Base-by-base conservation (phyloP, 2,797 vertebrate genomes). In the Poecilia picta region DNA sequence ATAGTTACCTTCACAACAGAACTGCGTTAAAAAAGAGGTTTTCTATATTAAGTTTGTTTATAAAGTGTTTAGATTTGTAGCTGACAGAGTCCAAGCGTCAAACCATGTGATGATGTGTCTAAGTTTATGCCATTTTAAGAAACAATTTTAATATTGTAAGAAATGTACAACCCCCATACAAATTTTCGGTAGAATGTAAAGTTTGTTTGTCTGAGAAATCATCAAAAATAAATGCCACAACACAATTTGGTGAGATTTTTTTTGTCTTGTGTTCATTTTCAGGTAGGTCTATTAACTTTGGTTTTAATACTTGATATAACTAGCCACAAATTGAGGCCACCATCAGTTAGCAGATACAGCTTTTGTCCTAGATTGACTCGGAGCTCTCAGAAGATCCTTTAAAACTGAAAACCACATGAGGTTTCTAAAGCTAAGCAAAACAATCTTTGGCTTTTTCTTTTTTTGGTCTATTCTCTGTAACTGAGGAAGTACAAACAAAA, bases 401-500 rank as follows among this genome's bases (percentile, higher is more conserved):
- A 86, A 90, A 87, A 86, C 81, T 70, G 39, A 73, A 89, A 89
- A 85, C 88, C 81, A 84, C 81, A 89, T 77, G 72, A 72, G 87
- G 84, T 87, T 84, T 91, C 75, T 74, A 31, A 72, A 88, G 73
- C 85, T 81, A 83, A 68, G 80, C 91, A 78, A 51, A 92, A 91
- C 85, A 87, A 83, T 80, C 85, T 89, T 74, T 74, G 41, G 41
- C 88, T 57, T 57, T 31, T 15, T 59, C 3, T n/a, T 86, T 82
- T 76, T 23, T 23, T 51, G 16, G 74, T 85, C 75, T 84, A 68
- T 72, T 87, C 81, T 76, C 51, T 68, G 83, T 75, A 71, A 73
- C 83, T 53, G 81, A 90, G 92, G 90, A 93, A 94, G 92, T 93
- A 89, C 81, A 90, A 91, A 96, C 95, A 96, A 96, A 96, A 95